phyloP scores from a whole-genome alignment of 1,140 invertebrate species.

The Listronotus oregonensis region DNA sequence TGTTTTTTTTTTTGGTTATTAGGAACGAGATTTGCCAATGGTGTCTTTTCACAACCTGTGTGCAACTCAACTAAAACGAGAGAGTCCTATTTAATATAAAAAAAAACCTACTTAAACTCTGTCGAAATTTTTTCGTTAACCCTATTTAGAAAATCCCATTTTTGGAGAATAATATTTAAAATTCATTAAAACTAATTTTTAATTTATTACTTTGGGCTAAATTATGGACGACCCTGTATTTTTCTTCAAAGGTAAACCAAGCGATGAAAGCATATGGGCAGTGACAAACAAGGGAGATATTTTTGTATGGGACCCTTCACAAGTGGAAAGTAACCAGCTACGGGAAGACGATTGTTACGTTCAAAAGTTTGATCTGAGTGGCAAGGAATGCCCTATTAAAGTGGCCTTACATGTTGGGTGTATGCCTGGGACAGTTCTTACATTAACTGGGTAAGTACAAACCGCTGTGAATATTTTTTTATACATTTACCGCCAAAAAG shows the following conservation, averaged over 20 bases:
- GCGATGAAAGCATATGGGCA: constrained; percentile 75
- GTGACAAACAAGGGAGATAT: constrained; percentile 80
- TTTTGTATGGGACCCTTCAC: constrained; percentile 74
- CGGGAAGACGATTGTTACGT: constrained; percentile 58
- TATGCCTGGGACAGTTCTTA: constrained; percentile 66
- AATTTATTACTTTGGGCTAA: constrained; percentile 1
- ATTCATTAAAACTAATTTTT: too few relatives aligned
- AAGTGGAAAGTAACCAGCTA: constrained; percentile 56
- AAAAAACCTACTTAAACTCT: too few relatives aligned
- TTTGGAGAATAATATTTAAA: too few relatives aligned
- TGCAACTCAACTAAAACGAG: too few relatives aligned
- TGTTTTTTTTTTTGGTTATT: too few relatives aligned
- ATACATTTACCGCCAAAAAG: too few relatives aligned
- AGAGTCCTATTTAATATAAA: too few relatives aligned
- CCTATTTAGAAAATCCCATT: too few relatives aligned
- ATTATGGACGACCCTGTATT: not conserved
- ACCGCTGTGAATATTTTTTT: too few relatives aligned
- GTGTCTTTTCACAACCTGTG: too few relatives aligned
- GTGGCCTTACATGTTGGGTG: constrained; percentile 62
- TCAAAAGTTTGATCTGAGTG: constrained; percentile 72
- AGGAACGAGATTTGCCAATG: too few relatives aligned
- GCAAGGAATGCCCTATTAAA: constrained; percentile 69
- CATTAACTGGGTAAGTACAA: constrained; percentile 62
- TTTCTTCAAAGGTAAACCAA: constrained; percentile 61
- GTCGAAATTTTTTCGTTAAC: too few relatives aligned